Evolutionary conservation across 2,113 vertebrate genomes (phyloP), one percentile per base, ranked within the genome.

Genomic region (Calyptomena viridis): DNA sequence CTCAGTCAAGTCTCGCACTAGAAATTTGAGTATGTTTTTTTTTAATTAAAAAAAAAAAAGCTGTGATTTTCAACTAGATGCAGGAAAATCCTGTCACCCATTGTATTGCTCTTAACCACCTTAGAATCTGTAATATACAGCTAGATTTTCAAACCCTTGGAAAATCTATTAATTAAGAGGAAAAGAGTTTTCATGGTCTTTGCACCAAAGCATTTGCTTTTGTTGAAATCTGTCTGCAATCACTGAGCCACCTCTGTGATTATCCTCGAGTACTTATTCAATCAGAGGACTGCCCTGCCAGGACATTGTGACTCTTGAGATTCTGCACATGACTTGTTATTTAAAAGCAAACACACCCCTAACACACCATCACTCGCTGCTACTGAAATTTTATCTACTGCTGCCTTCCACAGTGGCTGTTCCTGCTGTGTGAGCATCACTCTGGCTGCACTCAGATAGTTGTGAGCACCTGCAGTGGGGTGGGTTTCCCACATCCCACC

Each of bases 311-410:
- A 5, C n/a, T 30, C 8, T 33, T 0, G 9, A 66, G 50, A 72
- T 7, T 18, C 44, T 46, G 44, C 44, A 46, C 44, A 17, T 42
- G 42, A 15, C 14, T 44, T 44, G 7, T n/a, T 28, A 30, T 14
- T 59, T 21, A 30, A 5, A 53, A 39, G 49, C 2, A 21, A 44
- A 44, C 27, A 4, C 33, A 2, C 27, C 2, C 4, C 69, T 46
- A 31, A 11, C 47, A 40, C 30, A 5, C 16, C 60, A 42, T 23
- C 6, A 0, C 67, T 67, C 8, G 5, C 8, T 42, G 12, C 28
- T 47, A 56, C n/a, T 1, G 4, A 1, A 5, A 9, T 19, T 10
- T 42, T 53, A 67, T 37, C 59, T 39, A 0, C 75, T 1, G 1
- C 56, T 44, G 23, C 40, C 27, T 49, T 3, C 1, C 2, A 11